Conservation (phyloP, 2,797 vertebrate genomes). For the Basileuterus tristriatus region DNA sequence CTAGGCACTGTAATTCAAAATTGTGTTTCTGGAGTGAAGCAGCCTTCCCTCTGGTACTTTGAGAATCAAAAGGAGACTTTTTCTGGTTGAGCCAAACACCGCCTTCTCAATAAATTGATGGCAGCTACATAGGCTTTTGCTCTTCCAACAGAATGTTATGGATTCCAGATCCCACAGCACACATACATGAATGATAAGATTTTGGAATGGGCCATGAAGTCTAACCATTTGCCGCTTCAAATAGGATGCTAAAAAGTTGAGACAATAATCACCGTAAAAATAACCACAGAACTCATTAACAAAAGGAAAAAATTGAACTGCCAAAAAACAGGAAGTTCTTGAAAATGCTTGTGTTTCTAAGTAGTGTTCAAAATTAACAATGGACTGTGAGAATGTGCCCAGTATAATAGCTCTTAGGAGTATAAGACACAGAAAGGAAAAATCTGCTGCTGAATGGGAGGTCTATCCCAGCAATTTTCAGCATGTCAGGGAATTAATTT, state of each 20-base stretch:
- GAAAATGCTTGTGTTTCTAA: slow-evolving; percentile 18
- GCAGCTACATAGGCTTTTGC: background rate
- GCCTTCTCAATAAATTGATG: background rate
- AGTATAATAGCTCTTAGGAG: background rate
- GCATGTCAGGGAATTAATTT: background rate
- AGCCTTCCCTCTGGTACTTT: background rate
- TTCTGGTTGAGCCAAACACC: background rate
- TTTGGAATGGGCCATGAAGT: background rate
- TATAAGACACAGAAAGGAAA: background rate
- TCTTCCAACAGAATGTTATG: background rate
- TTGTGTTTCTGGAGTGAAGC: background rate
- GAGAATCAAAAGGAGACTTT: background rate
- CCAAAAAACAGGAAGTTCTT: slow-evolving; percentile 49
- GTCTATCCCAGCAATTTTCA: background rate
- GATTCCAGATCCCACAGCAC: background rate
- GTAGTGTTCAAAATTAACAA: slow-evolving; percentile 44
- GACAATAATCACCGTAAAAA: background rate
- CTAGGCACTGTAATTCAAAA: background rate
- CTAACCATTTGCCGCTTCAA: background rate
- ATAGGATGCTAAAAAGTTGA: background rate
- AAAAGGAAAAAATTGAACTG: background rate
- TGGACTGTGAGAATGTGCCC: background rate
- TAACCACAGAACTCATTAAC: background rate
- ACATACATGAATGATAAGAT: background rate
- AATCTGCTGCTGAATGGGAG: background rate